Base-by-base conservation (phyloP, 2,113 vertebrate species). In the Natator depressus region DNA sequence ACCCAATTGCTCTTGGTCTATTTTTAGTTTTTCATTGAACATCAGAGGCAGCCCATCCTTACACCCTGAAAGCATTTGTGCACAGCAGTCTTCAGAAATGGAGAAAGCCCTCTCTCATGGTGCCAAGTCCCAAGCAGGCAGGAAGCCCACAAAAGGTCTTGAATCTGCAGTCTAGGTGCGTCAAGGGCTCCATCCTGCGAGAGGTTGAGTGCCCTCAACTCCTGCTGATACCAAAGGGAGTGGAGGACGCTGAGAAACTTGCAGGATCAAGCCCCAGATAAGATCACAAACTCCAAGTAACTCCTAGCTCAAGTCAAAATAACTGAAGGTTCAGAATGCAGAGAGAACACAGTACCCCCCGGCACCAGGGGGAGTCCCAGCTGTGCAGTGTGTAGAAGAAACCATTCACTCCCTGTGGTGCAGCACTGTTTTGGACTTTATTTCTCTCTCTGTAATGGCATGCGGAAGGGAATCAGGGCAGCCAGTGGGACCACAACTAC, bases 121-220 rank as follows among this genome's bases (percentile, higher is more conserved):
- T 51, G 42, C 5, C 0, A 93, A 38, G 2, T 24, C 93, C 79
- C 50, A 27, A 5, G 5, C 3, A 2, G 3, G 88, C 38, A 46
- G 65, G 82, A 29, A 81, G 49, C 46, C 57, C 87, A 54, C 57
- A 55, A 57, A 46, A 81, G 4, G 19, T 24, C 54, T 46, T 46
- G 22, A 14, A 3, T 87, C 35, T 35, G 53, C 2, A 19, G 3
- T 4, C 0, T 14, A 11, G 79, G 5, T 2, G n/a, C 13, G 12
- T 35, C 42, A 59, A 27, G 50, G 11, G 19, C 79, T 84, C 46
- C 16, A 3, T 80, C 57, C 29, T 78, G 49, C 79, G 14, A 72
- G 57, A 76, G 16, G 50, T 9, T 27, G 24, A 25, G 35, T 49
- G 1, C 25, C 72, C 82, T 46, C 14, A 84, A 46, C 3, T 88